Percentiles rank a stretch among this genome's conserved stretches.
Evolutionary conservation across 2,888 invertebrate genomes (phyloP).

Genomic region (Andricus curvator): DNA sequence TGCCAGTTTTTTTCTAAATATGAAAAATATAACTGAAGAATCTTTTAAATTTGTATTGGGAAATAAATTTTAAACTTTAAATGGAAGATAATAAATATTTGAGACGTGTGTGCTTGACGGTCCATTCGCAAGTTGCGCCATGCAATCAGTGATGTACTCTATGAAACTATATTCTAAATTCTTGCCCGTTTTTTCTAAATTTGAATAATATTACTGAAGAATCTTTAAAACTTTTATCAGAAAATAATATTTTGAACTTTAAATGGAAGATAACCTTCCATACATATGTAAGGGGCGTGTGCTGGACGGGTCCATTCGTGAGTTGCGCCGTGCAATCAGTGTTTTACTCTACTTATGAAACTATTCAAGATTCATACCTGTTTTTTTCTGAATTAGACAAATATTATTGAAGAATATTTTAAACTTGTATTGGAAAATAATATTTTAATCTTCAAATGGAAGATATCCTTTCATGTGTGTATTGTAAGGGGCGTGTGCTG

Average conservation of each 20-base stretch:
- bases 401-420: background rate
- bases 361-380: background rate
- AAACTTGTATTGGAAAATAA: no score
- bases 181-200: no score
- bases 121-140: constrained; percentile 37
- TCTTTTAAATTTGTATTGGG: no score
- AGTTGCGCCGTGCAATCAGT: constrained; percentile 47
- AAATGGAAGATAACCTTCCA: no score
- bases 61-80: no score
- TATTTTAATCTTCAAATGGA: no score
- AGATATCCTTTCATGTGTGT: no score
- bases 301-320: constrained; percentile 54
- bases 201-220: no score
- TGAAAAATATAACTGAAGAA: no score
- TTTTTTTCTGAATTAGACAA: background rate
- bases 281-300: constrained; percentile 42
- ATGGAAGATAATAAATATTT: background rate
- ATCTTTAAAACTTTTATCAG: no score
- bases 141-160: constrained; percentile 44
- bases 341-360: background rate
- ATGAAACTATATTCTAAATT: background rate
- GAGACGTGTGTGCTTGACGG: background rate
- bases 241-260: no score
- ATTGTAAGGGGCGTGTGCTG: constrained; percentile 18
- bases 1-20: no score